Evolutionary conservation across 2,113 vertebrate species (phyloP), one percentile per base, ranked within the genome.

Genomic region (Nicator chloris): DNA sequence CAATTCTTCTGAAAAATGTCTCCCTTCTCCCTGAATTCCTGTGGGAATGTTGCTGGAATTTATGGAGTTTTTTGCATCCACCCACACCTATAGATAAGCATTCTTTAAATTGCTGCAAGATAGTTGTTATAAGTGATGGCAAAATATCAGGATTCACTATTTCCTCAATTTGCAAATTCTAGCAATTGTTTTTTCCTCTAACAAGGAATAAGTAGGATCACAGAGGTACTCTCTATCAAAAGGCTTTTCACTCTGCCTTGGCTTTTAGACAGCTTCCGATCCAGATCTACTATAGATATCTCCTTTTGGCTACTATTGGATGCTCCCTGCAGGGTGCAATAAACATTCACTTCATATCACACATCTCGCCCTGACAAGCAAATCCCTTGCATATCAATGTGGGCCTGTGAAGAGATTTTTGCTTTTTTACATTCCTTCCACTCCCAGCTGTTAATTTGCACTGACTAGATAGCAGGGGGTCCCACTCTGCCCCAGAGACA

Each of bases 281-380:
- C 60, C 90, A 95, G 80, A 95, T 95, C 92, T 88, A 49, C 86
- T 84, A 22, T 7, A 88, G 92, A 88, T 94, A 93, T 69, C 82
- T 93, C 82, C 72, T 93, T 90, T 95, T 95, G 95, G 93, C 82
- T 94, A 81, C 93, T 88, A 86, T 30, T 94, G 88, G 95, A 88
- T 86, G 79, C 68, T 95, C 94, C 95, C 95, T 78, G 93, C 90
- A 83, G 94, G 1, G 85, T 93, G 92, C 90, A 96, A 92, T 95
- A 97, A 96, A 96, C 94, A 96, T 94, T 95, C 95, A 95, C 90
- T 97, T 94, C 92, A 92, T 96, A 96, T 96, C 92, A 94, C 82
- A 69, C 82, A 93, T 96, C 95, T 95, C 72, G 18, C 64, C 65
- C 88, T 92, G 95, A 95, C 95, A 95, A 90, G 92, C 60, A 96